A percentile compares a stretch with the other conserved stretches of the same genome.
Conservation (phyloP, 2,888 invertebrate genomes). For the Lutraria lutraria region DNA sequence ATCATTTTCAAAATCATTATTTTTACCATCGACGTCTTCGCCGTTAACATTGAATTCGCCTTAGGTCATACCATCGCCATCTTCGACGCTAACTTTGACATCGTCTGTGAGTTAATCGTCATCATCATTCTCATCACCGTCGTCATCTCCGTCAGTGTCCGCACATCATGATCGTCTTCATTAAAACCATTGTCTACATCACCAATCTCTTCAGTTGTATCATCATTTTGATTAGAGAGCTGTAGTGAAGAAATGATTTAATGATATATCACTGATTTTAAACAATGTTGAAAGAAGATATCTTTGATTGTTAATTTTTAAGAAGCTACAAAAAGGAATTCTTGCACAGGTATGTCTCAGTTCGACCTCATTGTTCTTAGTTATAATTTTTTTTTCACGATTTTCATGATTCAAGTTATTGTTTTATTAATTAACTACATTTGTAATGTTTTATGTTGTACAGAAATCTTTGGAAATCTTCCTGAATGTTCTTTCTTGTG, state of each 20-base stretch:
- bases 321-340: not conserved
- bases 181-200: not conserved
- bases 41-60: too few relatives aligned
- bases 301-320: not conserved
- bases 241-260: too few relatives aligned
- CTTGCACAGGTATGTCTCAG: not conserved
- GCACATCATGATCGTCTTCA: not conserved
- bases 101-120: not conserved
- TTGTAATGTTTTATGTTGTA: too few relatives aligned
- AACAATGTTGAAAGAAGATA: not conserved
- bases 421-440: too few relatives aligned
- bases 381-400: too few relatives aligned
- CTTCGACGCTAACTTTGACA: not conserved
- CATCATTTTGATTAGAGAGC: too few relatives aligned
- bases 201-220: too few relatives aligned
- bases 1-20: not conserved
- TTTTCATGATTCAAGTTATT: too few relatives aligned
- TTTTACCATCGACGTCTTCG: not conserved
- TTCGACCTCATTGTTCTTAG: not conserved
- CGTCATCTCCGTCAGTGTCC: not conserved
- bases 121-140: not conserved
- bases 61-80: too few relatives aligned
- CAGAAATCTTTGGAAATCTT: too few relatives aligned
- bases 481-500: too few relatives aligned
- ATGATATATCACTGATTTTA: not conserved